Conservation (phyloP, 2,888 invertebrate genomes). For the Drosophila hamatofila region DNA sequence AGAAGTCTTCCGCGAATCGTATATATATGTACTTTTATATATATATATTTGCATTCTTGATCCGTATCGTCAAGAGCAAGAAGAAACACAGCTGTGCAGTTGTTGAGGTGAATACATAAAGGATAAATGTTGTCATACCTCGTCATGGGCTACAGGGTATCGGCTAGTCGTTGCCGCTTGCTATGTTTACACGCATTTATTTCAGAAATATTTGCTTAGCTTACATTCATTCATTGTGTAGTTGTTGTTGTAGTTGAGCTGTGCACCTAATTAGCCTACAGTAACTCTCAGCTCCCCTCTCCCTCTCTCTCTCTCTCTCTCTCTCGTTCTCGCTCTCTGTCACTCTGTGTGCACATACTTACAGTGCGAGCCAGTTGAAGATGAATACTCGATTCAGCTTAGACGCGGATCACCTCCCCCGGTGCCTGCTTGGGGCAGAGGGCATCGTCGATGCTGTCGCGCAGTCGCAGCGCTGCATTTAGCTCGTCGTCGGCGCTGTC, state of each 20-base stretch:
- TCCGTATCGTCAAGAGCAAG: background rate
- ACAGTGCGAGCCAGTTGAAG: constrained; percentile 42
- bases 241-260: constrained; percentile 5
- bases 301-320: background rate
- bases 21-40: background rate
- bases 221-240: constrained; percentile 16
- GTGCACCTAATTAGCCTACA: constrained; percentile 10
- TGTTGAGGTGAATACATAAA: background rate
- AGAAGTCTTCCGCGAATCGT: constrained; percentile 11
- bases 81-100: background rate
- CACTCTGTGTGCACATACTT: constrained; percentile 47
- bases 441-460: constrained; percentile 78
- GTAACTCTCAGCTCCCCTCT: background rate
- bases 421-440: constrained; percentile 82
- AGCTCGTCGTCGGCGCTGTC: constrained; percentile 56
- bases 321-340: background rate
- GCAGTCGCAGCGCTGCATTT: constrained; percentile 67
- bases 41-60: background rate
- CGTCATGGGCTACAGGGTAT: constrained; percentile 8
- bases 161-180: constrained; percentile 2
- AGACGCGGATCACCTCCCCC: constrained; percentile 85
- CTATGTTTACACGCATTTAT: constrained; percentile 57
- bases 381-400: constrained; percentile 33
- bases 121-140: background rate
- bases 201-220: constrained; percentile 57